Percentiles rank a stretch among this genome's conserved stretches.
phyloP scores from a whole-genome alignment of 2,797 vertebrate species.

The Tolypeutes matacus region DNA sequence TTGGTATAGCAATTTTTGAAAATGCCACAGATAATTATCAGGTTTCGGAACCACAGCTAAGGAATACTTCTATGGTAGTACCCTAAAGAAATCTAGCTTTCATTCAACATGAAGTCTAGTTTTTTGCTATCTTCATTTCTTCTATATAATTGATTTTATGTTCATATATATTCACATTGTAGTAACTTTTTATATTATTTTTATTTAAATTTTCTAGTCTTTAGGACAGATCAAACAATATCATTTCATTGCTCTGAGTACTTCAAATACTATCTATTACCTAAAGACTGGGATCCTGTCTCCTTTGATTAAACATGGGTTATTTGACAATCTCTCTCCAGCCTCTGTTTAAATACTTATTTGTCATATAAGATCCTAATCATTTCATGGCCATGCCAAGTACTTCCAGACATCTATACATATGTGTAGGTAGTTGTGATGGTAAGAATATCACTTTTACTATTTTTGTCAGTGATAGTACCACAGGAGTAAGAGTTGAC shows the following conservation, averaged over 20 bases:
- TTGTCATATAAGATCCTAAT: not conserved
- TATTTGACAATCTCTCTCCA: not conserved
- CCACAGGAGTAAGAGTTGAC: not conserved
- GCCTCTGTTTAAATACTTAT: not conserved
- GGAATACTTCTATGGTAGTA: not conserved
- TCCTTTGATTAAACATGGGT: not conserved
- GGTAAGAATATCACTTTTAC: not conserved
- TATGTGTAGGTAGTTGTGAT: not conserved
- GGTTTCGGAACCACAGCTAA: not conserved
- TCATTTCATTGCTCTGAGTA: not conserved
- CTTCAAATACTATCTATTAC: not conserved
- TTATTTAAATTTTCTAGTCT: not conserved
- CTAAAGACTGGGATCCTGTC: not conserved
- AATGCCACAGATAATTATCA: not conserved
- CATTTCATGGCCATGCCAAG: not conserved
- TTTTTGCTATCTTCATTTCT: not conserved
- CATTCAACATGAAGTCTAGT: not conserved
- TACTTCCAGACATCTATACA: not conserved
- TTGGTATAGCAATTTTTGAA: not conserved
- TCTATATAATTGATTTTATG: not conserved
- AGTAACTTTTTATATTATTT: not conserved
- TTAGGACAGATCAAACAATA: not conserved
- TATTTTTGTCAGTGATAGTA: not conserved
- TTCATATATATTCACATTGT: not conserved
- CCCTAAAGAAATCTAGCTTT: not conserved